phyloP scores from a whole-genome alignment of 2,888 invertebrate species.

The Cerceris rybyensis region DNA sequence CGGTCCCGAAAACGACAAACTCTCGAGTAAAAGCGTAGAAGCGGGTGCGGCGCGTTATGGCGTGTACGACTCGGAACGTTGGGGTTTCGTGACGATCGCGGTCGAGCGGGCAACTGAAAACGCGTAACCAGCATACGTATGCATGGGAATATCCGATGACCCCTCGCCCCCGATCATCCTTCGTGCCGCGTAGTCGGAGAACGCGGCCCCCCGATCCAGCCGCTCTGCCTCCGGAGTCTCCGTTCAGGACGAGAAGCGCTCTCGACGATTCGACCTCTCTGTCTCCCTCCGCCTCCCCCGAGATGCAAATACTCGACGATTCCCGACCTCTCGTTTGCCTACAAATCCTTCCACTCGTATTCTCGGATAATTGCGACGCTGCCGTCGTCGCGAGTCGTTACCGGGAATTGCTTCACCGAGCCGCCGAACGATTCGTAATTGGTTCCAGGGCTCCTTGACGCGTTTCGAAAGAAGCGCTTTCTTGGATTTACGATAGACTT shows the following conservation, averaged over 20 bases:
- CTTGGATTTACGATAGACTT: too few species aligned
- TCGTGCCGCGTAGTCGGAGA: not conserved
- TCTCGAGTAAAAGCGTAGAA: slow-evolving; percentile 2
- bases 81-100: slow-evolving; percentile 1
- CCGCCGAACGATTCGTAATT: too few species aligned
- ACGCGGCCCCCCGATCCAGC: not conserved
- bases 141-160: slow-evolving; percentile 13
- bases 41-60: not conserved
- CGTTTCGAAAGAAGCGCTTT: too few species aligned
- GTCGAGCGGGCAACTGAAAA: not conserved
- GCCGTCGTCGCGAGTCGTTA: too few species aligned
- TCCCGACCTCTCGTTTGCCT: too few species aligned
- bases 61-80: not conserved
- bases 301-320: too few species aligned
- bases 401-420: too few species aligned
- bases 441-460: too few species aligned
- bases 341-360: too few species aligned
- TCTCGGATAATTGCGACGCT: too few species aligned
- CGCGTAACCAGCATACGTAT: slow-evolving; percentile 18
- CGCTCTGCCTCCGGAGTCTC: not conserved
- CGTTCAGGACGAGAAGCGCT: not conserved
- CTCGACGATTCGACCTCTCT: not conserved
- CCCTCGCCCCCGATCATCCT: slow-evolving; percentile 3
- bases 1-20: slow-evolving; percentile 1
- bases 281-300: too few species aligned